phyloP scores from a whole-genome alignment of 2,113 vertebrate genomes.

The Oncorhynchus masou region DNA sequence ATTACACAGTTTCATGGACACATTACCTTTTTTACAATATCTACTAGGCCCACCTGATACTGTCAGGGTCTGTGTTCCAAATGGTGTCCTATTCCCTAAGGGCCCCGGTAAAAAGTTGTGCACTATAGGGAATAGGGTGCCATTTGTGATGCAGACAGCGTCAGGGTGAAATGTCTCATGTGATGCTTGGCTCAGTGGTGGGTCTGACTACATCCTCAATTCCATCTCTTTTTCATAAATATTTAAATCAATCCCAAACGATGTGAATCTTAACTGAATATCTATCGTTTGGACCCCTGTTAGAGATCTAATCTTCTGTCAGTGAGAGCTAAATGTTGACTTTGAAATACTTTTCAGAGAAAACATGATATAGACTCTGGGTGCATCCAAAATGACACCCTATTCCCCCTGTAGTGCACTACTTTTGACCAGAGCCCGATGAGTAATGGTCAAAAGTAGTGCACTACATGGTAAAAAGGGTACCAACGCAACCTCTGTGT shows the following conservation, averaged over 20 bases:
- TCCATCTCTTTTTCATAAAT: constrained; percentile 2
- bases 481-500: too few relatives aligned
- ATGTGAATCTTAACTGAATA: neutral
- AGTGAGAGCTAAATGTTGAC: neutral
- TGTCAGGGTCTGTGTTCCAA: neutral
- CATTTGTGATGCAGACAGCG: too few relatives aligned
- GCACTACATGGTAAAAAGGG: too few relatives aligned
- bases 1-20: constrained; percentile 39
- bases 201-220: neutral
- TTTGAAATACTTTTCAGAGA: neutral
- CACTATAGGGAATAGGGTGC: too few relatives aligned
- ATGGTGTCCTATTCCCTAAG: too few relatives aligned
- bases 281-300: neutral
- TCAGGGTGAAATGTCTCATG: neutral
- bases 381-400: too few relatives aligned
- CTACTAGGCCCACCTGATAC: constrained; percentile 15
- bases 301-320: neutral
- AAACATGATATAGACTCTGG: neutral
- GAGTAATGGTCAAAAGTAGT: too few relatives aligned
- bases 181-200: neutral
- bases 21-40: constrained; percentile 20
- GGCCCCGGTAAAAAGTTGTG: too few relatives aligned
- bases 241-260: neutral
- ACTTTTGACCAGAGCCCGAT: too few relatives aligned
- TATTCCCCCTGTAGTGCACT: too few relatives aligned